Percentiles rank a stretch among this genome's conserved stretches.
phyloP scores from a whole-genome alignment of 2,113 vertebrate genomes.

The Elgaria multicarinata region DNA sequence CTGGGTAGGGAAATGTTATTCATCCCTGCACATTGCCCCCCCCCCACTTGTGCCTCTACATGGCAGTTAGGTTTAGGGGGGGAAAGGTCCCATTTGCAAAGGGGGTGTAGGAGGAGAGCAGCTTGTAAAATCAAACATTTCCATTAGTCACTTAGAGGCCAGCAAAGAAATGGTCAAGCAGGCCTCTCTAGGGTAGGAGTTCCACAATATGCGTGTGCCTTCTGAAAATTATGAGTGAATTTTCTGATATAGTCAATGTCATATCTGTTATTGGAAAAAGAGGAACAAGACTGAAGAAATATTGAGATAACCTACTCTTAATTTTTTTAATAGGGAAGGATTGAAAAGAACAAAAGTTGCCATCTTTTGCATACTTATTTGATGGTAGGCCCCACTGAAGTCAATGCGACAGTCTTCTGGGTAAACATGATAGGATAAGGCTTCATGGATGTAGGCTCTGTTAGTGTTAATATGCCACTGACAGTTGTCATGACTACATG shows the following conservation, averaged over 20 bases:
- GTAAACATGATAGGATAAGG: not conserved
- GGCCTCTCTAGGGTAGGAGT: not conserved
- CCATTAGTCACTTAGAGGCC: not conserved
- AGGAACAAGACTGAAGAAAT: not conserved
- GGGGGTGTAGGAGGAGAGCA: not conserved
- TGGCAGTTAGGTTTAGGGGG: not conserved
- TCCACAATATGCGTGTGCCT: not conserved
- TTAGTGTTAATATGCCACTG: not conserved
- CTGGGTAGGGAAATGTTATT: no score
- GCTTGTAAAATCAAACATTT: not conserved
- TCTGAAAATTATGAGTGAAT: not conserved
- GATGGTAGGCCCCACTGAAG: not conserved
- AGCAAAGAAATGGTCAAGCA: not conserved
- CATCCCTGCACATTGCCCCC: no score
- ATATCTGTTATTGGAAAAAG: not conserved
- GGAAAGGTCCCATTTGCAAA: no score
- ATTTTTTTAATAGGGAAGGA: not conserved
- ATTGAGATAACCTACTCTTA: fast-evolving
- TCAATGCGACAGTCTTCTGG: not conserved
- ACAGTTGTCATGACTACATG: not conserved
- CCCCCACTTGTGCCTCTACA: not conserved
- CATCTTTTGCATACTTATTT: not conserved
- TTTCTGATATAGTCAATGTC: not conserved
- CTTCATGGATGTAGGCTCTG: not conserved
- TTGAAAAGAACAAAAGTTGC: not conserved